Base-by-base conservation (phyloP, 2,797 vertebrate genomes). In the Micropoecilia bifurca region DNA sequence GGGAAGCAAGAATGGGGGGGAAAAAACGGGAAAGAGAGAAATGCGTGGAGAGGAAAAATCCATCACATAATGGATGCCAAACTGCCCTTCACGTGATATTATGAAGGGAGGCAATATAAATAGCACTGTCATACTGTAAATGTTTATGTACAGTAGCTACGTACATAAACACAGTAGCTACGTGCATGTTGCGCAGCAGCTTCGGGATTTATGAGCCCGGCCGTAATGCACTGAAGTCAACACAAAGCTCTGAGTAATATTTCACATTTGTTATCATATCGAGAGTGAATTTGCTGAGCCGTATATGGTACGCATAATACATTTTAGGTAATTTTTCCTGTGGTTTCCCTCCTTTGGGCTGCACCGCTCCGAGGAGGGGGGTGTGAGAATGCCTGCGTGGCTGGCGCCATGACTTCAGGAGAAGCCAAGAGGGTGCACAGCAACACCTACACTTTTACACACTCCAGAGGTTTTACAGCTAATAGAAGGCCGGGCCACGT, bases 191-290 rank as follows among this genome's bases (percentile, higher is more conserved):
- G 91, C 82, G 30, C 87, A 88, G 92, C 91, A 89, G 85, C 89
- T 90, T 85, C 80, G 85, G 92, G 95, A 96, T 96, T 96, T 95
- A 96, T 95, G 94, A 85, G 79, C 45, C 2, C 59, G 55, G 85
- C 83, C 33, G 86, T 95, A 95, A 95, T 92, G 89, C 90, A 91
- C 89, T 88, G 92, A 93, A 94, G 93, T 93, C 90, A 63, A 94
- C 94, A 92, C 89, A 89, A 92, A 93, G 91, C 94, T 90, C 90
- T 79, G 87, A 94, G 94, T 95, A 93, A 95, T 96, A 96, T 95
- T 95, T 96, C 93, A 96, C 87, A 83, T 93, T 94, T 95, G 94
- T 95, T 95, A 95, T 96, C 92, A 90, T 94, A 94, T 94, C 82
- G 90, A 91, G 93, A 87, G 91, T 95, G 95, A 95, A 96, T 96